Evolutionary conservation across 1,140 invertebrate genomes (phyloP).

Genomic region (Armadillidium nasatum): DNA sequence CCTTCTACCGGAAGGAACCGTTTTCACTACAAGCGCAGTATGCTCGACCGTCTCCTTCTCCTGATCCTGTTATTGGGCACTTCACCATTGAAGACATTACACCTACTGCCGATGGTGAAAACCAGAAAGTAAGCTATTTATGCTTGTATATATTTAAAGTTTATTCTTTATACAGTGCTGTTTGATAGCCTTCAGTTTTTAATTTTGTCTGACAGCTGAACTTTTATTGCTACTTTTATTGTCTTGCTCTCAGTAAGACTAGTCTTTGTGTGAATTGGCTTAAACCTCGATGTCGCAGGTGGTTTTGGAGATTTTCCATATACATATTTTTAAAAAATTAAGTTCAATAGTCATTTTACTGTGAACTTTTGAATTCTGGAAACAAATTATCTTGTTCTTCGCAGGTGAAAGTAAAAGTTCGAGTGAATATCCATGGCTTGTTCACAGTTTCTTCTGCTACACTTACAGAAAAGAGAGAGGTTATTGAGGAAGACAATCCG

Average conservation of each 20-base stretch:
- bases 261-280: too few species aligned
- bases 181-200: too few species aligned
- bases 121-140: conserved; percentile 63
- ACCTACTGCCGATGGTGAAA: conserved; percentile 77
- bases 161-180: not conserved
- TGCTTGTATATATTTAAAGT: too few species aligned
- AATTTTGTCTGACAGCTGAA: too few species aligned
- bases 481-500: conserved; percentile 41
- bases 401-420: conserved; percentile 84
- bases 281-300: too few species aligned
- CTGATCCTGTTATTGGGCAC: conserved; percentile 70
- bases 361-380: too few species aligned
- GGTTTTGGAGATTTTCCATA: too few species aligned
- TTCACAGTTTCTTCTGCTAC: conserved; percentile 78
- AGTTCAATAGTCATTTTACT: too few species aligned
- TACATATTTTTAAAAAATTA: too few species aligned
- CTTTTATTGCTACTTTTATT: too few species aligned
- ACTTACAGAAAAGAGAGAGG: conserved; percentile 70
- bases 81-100: conserved; percentile 81
- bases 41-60: conserved; percentile 64
- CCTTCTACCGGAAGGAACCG: conserved; percentile 81
- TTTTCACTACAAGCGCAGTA: conserved; percentile 83
- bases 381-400: too few species aligned
- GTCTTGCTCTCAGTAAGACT: too few species aligned
- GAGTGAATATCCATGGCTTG: conserved; percentile 88